Conservation (phyloP, 1,140 invertebrate genomes). For the Drosophila baimaii region DNA sequence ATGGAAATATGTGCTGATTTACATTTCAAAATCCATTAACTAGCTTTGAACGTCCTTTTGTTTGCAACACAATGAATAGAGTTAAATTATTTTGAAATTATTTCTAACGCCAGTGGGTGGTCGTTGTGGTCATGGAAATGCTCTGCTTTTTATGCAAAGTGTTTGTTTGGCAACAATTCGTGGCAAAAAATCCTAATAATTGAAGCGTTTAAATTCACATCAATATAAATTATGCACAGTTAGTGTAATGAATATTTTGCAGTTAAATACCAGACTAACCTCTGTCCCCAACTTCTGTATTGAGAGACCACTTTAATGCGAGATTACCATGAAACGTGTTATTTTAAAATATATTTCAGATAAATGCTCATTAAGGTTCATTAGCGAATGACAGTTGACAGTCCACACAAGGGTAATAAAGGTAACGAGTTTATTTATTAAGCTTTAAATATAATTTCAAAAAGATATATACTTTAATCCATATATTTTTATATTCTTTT, state of each 20-base stretch:
- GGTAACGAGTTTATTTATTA: background rate
- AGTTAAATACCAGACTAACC: conserved; percentile 1
- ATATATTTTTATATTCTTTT: too few species aligned
- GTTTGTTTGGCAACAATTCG: background rate
- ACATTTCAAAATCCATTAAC: conserved; percentile 39
- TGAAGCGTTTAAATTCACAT: conserved; percentile 57
- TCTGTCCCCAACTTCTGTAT: background rate
- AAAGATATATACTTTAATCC: too few species aligned
- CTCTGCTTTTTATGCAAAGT: background rate
- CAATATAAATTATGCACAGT: conserved; percentile 56
- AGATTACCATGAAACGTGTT: conserved; percentile 10
- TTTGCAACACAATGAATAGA: conserved; percentile 12
- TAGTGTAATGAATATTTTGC: conserved; percentile 34
- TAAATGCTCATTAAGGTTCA: conserved; percentile 9
- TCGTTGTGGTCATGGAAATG: conserved; percentile 7
- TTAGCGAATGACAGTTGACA: background rate
- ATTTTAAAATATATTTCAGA: conserved; percentile 20
- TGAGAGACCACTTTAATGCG: background rate
- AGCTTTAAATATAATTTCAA: too few species aligned
- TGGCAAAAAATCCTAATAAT: conserved; percentile 36
- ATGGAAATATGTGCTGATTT: conserved; percentile 27
- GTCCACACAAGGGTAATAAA: background rate
- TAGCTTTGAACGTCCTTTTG: conserved; percentile 1
- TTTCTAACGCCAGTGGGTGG: conserved; percentile 15
- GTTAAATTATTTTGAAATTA: conserved; percentile 31